phyloP scores from a whole-genome alignment of 2,888 invertebrate species.

The Hemicrepidius hirtus region DNA sequence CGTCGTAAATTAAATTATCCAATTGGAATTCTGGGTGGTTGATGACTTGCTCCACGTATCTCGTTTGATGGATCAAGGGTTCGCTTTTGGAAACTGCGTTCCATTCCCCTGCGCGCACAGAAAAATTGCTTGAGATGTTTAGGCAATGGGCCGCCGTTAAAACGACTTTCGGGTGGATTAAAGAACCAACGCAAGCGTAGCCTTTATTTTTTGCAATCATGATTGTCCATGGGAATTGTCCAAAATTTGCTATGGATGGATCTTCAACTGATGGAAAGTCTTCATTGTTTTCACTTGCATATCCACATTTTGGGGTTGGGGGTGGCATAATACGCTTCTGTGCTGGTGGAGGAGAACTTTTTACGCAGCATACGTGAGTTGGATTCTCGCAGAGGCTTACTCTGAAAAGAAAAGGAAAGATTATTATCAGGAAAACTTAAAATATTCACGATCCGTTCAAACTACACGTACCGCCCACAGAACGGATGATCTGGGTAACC shows the following conservation, averaged over 20 bases:
- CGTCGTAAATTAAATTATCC: constrained; percentile 80
- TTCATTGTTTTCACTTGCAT: too few species aligned
- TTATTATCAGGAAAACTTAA: too few species aligned
- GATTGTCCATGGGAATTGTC: constrained; percentile 87
- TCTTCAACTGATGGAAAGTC: too few species aligned
- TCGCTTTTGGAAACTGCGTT: constrained; percentile 1
- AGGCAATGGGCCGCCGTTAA: constrained; percentile 86
- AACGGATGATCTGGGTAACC: too few species aligned
- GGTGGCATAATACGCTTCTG: not conserved
- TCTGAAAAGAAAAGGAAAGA: too few species aligned
- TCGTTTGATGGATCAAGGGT: constrained; percentile 17
- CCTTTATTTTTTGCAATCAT: constrained; percentile 76
- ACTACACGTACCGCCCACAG: too few species aligned
- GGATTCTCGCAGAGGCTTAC: too few species aligned
- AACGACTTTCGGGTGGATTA: constrained; percentile 81
- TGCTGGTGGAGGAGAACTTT: too few species aligned
- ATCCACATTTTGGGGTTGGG: too few species aligned
- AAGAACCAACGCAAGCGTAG: constrained; percentile 84
- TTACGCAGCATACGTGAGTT: too few species aligned
- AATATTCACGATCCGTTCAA: too few species aligned
- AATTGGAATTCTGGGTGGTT: constrained; percentile 68
- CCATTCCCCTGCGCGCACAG: constrained; percentile 41
- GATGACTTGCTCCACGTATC: constrained; percentile 19
- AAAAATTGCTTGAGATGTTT: constrained; percentile 69
- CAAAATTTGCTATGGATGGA: constrained; percentile 74